Evolutionary conservation across 2,888 invertebrate species (phyloP).

Genomic region (Vannuccia rotundouncinata): DNA sequence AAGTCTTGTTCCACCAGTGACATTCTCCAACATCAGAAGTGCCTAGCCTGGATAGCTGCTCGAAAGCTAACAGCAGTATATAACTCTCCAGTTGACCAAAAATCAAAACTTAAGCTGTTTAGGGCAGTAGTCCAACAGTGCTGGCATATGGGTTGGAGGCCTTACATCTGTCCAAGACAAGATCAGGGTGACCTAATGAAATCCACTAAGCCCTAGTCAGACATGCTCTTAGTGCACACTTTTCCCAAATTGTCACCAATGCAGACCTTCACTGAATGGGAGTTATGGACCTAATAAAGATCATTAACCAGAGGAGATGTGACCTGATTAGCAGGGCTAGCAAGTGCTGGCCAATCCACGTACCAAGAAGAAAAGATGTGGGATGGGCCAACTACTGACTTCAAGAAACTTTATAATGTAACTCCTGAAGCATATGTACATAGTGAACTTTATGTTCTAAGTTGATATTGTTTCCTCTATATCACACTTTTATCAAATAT

Average conservation of each 20-base stretch:
- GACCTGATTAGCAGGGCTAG: no score
- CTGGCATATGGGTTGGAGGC: background rate
- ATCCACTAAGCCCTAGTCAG: background rate
- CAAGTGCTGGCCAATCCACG: no score
- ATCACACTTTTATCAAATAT: no score
- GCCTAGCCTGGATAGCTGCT: background rate
- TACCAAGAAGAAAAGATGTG: no score
- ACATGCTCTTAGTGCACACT: background rate
- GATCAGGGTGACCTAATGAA: background rate
- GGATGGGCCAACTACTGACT: no score
- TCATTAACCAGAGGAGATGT: no score
- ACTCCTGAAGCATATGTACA: no score
- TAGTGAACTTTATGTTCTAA: no score
- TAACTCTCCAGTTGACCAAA: background rate
- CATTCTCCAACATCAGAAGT: background rate
- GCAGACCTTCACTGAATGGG: background rate
- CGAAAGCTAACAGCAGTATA: background rate
- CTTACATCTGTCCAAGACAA: background rate
- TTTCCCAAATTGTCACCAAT: background rate
- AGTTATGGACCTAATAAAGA: background rate
- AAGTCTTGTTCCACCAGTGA: background rate
- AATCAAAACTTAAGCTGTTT: background rate
- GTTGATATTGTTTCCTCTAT: no score
- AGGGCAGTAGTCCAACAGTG: background rate
- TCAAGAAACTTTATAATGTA: no score